Percentiles rank a stretch among this genome's conserved stretches.
Evolutionary conservation across 2,888 invertebrate genomes (phyloP).

Genomic region (Torymus auratus): DNA sequence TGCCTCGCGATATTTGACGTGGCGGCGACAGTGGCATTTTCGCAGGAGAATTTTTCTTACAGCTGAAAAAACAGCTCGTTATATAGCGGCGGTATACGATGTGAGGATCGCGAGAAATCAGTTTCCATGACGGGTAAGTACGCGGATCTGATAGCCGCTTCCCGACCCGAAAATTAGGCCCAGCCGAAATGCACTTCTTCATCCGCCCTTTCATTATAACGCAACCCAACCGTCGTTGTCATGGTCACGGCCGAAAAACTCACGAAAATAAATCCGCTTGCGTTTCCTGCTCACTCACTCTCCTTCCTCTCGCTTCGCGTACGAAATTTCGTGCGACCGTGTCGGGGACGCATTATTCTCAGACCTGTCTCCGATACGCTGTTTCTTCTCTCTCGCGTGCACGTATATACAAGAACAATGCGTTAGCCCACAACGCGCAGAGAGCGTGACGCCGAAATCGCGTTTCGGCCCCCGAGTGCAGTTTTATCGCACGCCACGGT

Average conservation of each 20-base stretch:
- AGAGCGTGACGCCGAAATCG: conserved; percentile 67
- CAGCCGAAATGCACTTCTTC: conserved; percentile 32
- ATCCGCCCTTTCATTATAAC: neutral
- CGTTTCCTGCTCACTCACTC: too few relatives aligned
- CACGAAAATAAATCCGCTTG: conserved; percentile 26
- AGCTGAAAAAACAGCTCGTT: too few relatives aligned
- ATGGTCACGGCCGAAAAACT: conserved; percentile 36
- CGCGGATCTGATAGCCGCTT: too few relatives aligned
- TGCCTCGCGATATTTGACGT: too few relatives aligned
- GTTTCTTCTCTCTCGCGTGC: neutral
- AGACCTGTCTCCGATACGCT: neutral
- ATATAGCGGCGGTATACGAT: too few relatives aligned
- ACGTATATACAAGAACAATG: neutral
- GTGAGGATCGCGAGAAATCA: too few relatives aligned
- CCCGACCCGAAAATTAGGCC: too few relatives aligned
- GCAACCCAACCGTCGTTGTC: conserved; percentile 3
- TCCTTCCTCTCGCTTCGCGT: conserved; percentile 58
- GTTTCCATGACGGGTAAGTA: too few relatives aligned
- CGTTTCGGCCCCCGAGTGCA: conserved; percentile 46
- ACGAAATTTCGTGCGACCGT: conserved; percentile 45
- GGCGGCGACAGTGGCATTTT: too few relatives aligned
- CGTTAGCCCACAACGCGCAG: conserved; percentile 54
- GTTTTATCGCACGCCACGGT: conserved; percentile 8
- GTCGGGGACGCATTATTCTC: conserved; percentile 38
- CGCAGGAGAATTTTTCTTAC: too few relatives aligned